Conservation (phyloP, 2,797 vertebrate species). For the Karalla daura region DNA sequence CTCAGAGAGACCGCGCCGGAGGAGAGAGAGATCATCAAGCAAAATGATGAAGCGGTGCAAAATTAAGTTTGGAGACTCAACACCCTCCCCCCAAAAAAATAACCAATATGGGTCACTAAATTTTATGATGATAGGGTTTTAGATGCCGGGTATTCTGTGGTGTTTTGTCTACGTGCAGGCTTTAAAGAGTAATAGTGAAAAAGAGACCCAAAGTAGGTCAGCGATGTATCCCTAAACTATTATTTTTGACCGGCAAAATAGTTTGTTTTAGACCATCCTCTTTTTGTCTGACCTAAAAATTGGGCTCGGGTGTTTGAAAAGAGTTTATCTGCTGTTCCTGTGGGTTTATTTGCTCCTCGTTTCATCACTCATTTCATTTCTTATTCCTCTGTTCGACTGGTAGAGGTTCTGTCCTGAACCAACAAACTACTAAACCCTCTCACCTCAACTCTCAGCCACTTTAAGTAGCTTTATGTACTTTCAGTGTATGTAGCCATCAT, state of each 20-base stretch:
- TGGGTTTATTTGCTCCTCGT: constrained; percentile 15
- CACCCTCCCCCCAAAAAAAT: background rate
- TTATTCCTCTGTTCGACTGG: background rate
- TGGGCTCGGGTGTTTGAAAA: background rate
- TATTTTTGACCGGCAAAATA: constrained; percentile 31
- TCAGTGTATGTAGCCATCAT: background rate
- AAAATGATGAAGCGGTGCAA: constrained; percentile 17
- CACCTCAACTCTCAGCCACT: background rate
- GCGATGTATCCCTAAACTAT: constrained; percentile 24
- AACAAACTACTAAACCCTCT: background rate
- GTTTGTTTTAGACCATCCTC: constrained; percentile 31
- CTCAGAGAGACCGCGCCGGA: constrained; percentile 63
- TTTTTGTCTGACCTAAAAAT: constrained; percentile 33
- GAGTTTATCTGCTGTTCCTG: constrained; percentile 1
- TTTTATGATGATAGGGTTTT: constrained; percentile 2
- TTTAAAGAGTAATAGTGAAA: constrained; percentile 15
- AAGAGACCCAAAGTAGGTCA: constrained; percentile 42
- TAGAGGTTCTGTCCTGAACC: background rate
- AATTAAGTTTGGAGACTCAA: background rate
- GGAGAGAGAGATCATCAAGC: constrained; percentile 49
- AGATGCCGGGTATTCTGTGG: background rate
- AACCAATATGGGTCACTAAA: background rate
- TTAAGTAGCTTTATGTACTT: background rate
- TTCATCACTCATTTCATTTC: constrained; percentile 19
- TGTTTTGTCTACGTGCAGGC: background rate